Evolutionary conservation across 1,140 invertebrate species (phyloP).

Genomic region (Agrypnia vestita): DNA sequence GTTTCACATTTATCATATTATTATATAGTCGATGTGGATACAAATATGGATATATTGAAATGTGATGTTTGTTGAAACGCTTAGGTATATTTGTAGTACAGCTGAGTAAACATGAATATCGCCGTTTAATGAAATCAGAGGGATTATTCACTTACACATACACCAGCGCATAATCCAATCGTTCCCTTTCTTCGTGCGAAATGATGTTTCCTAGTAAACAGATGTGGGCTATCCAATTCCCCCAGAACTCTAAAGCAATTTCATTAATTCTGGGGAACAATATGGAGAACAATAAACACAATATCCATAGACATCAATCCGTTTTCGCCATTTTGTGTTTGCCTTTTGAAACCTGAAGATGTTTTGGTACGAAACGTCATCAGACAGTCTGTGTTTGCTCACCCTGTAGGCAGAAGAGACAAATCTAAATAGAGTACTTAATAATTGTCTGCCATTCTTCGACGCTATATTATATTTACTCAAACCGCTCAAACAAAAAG

Average conservation of each 20-base stretch:
- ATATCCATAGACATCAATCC: slow-evolving; percentile 41
- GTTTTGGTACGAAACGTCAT: slow-evolving; percentile 5
- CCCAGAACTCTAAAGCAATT: slow-evolving; percentile 43
- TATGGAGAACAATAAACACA: slow-evolving; percentile 50
- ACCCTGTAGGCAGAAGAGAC: background rate
- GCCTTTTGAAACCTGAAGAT: slow-evolving; percentile 49
- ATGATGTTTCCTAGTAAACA: slow-evolving; percentile 29
- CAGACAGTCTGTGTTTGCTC: slow-evolving; percentile 24
- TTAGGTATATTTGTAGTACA: too few relatives aligned
- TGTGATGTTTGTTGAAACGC: too few relatives aligned
- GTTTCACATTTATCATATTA: too few relatives aligned
- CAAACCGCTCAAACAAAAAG: background rate
- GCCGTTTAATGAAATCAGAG: background rate
- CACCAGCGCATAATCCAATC: background rate
- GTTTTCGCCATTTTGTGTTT: slow-evolving; percentile 41
- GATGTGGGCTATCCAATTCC: slow-evolving; percentile 13
- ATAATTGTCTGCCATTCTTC: slow-evolving; percentile 4
- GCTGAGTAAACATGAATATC: background rate
- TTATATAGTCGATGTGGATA: too few relatives aligned
- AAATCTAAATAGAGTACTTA: background rate
- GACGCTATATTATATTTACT: slow-evolving; percentile 9
- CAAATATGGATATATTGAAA: too few relatives aligned
- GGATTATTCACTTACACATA: background rate
- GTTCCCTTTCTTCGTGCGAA: slow-evolving; percentile 26
- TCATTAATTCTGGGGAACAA: slow-evolving; percentile 52